Evolutionary conservation across 2,797 vertebrate species (phyloP), one percentile per base, ranked within the genome.

Genomic region (Epinephelus awoara): DNA sequence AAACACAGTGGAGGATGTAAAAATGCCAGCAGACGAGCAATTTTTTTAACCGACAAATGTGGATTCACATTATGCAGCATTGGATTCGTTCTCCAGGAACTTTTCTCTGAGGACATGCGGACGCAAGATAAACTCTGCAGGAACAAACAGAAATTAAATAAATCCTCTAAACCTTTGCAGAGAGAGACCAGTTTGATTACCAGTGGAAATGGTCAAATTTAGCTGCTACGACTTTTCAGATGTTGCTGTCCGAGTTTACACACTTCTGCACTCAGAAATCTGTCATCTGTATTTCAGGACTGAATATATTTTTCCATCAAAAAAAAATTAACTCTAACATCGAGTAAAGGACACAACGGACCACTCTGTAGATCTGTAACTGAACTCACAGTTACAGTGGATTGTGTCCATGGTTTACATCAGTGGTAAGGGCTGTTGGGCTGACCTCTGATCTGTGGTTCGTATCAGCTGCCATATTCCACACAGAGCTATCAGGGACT

Each of bases 231-330:
- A 46, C 44, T 63, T 54, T 18, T 34, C 4, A 11, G 12, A 49
- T 6, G 14, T 64, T 23, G 4, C 46, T 40, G 17, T 9, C 27
- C 5, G 0, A 74, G 66, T 70, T 81, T 74, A 59, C 65, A 27
- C 8, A 18, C 34, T 27, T 9, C 17, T 38, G 68, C 12, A 11
- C n/a, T 61, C 18, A 29, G 27, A 76, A n/a, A 51, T 46, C 50
- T 29, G 21, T 5, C 63, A 2, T 27, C 42, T 57, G 50, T 6
- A n/a, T 46, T 63, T 79, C 47, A 46, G 7, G 19, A 61, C 67
- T 25, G 19, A 40, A 59, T 72, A 1, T 51, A 52, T 76, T 76
- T 79, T 74, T 73, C 79, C 40, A 56, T 82, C 59, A 47, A 4
- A 19, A 34, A 34, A 29, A 34, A 34, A 34, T 34, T 2, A 34